Evolutionary conservation across 2,113 vertebrate species (phyloP).

Genomic region (Todiramphus chloris): DNA sequence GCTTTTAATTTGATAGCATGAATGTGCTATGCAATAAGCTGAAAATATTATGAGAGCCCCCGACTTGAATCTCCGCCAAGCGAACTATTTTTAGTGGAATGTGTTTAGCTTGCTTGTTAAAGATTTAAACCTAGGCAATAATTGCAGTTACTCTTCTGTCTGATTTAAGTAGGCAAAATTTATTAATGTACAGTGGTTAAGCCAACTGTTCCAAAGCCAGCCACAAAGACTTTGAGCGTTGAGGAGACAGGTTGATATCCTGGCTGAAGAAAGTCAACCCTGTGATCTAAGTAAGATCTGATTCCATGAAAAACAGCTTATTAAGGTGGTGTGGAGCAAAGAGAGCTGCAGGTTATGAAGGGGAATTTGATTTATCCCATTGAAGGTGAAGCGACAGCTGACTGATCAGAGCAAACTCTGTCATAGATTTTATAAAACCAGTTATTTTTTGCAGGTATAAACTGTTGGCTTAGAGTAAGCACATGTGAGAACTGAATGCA

Average conservation of each 20-base stretch:
- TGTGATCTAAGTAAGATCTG: not conserved
- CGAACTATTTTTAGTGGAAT: not conserved
- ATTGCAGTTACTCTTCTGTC: not conserved
- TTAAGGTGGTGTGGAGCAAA: not conserved
- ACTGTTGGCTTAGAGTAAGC: not conserved
- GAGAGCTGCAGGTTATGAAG: not conserved
- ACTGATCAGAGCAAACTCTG: not conserved
- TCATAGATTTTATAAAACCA: not conserved
- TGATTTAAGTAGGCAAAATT: not conserved
- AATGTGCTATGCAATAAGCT: not conserved
- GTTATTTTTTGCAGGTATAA: not conserved
- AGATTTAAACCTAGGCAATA: constrained; percentile 17
- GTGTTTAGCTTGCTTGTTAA: not conserved
- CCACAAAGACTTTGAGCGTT: not conserved
- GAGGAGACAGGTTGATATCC: not conserved
- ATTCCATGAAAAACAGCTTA: not conserved
- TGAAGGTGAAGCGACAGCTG: not conserved
- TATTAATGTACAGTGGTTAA: not conserved
- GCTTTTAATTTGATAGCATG: not conserved
- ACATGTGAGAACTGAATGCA: not conserved
- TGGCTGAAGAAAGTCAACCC: not conserved
- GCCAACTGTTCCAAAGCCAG: not conserved
- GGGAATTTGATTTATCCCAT: not conserved
- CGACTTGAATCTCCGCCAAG: not conserved
- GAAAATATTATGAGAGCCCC: not conserved